Evolutionary conservation across 1,140 invertebrate genomes (phyloP), one percentile per base, ranked within the genome.

Genomic region (Cataglyphis hispanica): DNA sequence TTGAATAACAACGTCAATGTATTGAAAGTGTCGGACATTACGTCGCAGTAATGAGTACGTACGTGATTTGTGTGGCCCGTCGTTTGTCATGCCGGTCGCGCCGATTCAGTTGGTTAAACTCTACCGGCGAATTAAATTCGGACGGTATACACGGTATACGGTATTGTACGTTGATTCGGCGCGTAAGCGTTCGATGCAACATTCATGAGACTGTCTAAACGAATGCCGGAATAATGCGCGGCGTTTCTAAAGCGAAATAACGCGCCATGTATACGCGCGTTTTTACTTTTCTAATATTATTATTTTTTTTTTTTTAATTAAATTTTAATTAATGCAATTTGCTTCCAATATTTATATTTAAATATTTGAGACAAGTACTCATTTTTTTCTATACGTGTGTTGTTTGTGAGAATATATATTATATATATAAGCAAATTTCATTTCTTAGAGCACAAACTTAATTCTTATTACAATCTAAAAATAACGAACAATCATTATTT

Each of bases 171-270:
- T 83, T 74, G 78, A 83, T 83, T 83, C 78, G 19, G 27, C 78
- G 78, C 67, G 78, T 83, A 83, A 83, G 74, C 78, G 78, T 83
- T 83, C 67, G 67, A 83, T 83, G 78, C 78, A 83, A 83, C 78
- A 83, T 83, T 83, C 78, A 83, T 83, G 78, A 83, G 40, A 37
- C 22, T 37, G 37, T 2, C 53, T 74, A 74, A 83, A 83, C 78
- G 53, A 83, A 74, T 72, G 40, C 8, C 27, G 10, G 70, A 74
- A 58, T 83, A 72, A 72, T 43, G 19, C 34, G 58, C 37, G 22
- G n/a, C 56, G 25, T 70, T 70, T 58, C 64, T 31, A 40, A 16
- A 11, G 1, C 78, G 11, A 74, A 74, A 74, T 81, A 13, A 0
- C 46, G 43, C 22, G 63, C 46, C 4, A 6, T 19, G 19, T 50